A percentile compares a stretch with the other conserved stretches of the same genome.
Conservation (phyloP, 2,113 vertebrate genomes). For the Ranitomeya imitator region DNA sequence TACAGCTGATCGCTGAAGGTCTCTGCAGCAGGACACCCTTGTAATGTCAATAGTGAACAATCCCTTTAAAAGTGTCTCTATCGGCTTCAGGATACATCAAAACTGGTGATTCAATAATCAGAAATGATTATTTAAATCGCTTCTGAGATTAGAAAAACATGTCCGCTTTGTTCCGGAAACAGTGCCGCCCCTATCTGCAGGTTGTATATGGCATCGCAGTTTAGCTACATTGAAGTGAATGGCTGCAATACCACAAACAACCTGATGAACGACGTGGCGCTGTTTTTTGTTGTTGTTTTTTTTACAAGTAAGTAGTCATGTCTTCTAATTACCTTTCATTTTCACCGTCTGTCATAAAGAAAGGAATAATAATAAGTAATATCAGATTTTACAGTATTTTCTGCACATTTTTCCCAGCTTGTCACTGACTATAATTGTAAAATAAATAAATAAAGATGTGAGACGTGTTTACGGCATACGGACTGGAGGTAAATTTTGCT, state of each 20-base stretch:
- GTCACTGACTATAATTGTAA: background rate
- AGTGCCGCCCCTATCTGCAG: background rate
- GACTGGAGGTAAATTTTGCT: conserved; percentile 12
- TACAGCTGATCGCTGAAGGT: background rate
- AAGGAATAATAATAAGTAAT: background rate
- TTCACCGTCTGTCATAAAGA: background rate
- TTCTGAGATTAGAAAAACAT: background rate
- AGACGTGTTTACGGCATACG: background rate
- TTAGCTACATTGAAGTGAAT: background rate
- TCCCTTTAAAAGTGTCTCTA: background rate
- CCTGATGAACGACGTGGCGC: background rate
- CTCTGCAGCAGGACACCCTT: background rate
- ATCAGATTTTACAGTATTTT: background rate
- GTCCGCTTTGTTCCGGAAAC: background rate
- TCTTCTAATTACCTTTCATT: background rate
- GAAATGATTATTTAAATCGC: background rate
- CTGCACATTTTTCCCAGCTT: background rate
- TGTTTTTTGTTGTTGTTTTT: background rate
- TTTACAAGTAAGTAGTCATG: background rate
- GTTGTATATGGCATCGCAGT: background rate
- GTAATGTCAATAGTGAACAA: background rate
- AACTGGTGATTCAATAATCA: background rate
- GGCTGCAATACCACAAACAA: background rate
- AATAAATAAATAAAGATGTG: conserved; percentile 2
- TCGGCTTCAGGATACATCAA: background rate